Evolutionary conservation across 2,113 vertebrate genomes (phyloP).

Genomic region (Lagopus leucura): DNA sequence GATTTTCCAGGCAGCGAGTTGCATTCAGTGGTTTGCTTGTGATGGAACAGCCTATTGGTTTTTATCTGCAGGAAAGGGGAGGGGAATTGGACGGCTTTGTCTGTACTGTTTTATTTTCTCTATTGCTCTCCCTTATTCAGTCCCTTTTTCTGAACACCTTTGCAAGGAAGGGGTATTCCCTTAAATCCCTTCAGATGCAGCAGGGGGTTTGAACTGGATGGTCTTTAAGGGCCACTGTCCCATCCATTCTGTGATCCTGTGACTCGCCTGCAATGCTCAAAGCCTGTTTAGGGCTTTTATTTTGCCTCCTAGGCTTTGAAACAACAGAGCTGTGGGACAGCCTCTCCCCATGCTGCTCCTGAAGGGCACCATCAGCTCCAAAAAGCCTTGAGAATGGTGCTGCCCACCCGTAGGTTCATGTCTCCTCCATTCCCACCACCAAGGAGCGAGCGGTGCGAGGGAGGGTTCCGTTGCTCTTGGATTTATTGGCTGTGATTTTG

Average conservation of each 20-base stretch:
- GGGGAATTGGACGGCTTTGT: slow-evolving; percentile 21
- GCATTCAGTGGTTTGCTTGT: slow-evolving; percentile 25
- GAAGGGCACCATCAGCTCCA: fast-evolving
- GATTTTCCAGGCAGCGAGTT: slow-evolving; percentile 47
- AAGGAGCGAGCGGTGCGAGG: neutral
- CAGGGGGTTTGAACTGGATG: too few relatives aligned
- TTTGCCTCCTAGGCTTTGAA: neutral
- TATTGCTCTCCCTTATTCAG: slow-evolving; percentile 16
- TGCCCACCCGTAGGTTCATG: neutral
- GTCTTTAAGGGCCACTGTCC: neutral
- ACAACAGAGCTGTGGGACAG: neutral
- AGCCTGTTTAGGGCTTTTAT: neutral
- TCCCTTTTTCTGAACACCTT: slow-evolving; percentile 7
- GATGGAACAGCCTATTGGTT: neutral
- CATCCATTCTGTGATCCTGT: neutral
- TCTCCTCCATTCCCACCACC: neutral
- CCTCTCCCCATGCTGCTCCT: neutral
- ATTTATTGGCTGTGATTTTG: slow-evolving; percentile 59
- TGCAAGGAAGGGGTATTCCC: neutral
- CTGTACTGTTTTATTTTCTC: slow-evolving; percentile 19
- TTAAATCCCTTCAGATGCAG: neutral
- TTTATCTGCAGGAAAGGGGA: slow-evolving; percentile 45
- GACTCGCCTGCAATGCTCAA: neutral
- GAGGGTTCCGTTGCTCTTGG: slow-evolving; percentile 5
- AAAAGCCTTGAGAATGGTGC: neutral